Conservation (phyloP, 92 coral and sea anemone species). For the Plumapathes pennacea region DNA sequence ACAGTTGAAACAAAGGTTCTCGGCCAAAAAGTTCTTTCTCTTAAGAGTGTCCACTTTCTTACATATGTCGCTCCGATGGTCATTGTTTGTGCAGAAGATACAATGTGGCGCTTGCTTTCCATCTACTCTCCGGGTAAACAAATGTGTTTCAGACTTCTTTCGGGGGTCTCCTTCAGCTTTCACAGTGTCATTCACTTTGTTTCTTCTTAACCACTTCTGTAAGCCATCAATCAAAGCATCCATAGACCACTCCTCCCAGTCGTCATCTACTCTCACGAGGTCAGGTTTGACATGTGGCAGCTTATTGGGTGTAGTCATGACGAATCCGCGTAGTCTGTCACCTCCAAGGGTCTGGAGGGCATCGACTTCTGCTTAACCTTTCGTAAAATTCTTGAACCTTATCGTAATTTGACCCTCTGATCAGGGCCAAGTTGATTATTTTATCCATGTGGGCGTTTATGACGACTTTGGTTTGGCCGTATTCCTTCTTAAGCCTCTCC, state of each 20-base stretch:
- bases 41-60: background rate
- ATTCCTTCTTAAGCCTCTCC: slow-evolving; percentile 45
- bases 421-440: slow-evolving; percentile 36
- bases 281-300: slow-evolving; percentile 54
- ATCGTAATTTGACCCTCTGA: slow-evolving; percentile 29
- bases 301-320: slow-evolving; percentile 39
- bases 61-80: slow-evolving; percentile 7
- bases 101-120: background rate
- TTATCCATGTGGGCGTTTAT: slow-evolving; percentile 56
- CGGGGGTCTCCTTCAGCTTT: slow-evolving; percentile 8
- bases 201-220: slow-evolving; percentile 42
- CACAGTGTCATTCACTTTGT: slow-evolving; percentile 8
- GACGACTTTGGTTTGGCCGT: slow-evolving; percentile 49
- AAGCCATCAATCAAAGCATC: slow-evolving; percentile 20
- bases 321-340: slow-evolving; percentile 38
- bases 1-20: slow-evolving; percentile 59
- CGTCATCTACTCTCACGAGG: slow-evolving; percentile 51
- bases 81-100: slow-evolving; percentile 5
- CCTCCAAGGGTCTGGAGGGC: slow-evolving; percentile 51
- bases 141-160: slow-evolving; percentile 12
- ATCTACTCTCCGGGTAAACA: slow-evolving; percentile 17
- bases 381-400: slow-evolving; percentile 55
- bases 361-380: slow-evolving; percentile 35
- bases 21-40: slow-evolving; percentile 20
- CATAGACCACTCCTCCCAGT: slow-evolving; percentile 61